Conservation (phyloP, 2,797 vertebrate genomes). For the Coregonus ussuriensis region DNA sequence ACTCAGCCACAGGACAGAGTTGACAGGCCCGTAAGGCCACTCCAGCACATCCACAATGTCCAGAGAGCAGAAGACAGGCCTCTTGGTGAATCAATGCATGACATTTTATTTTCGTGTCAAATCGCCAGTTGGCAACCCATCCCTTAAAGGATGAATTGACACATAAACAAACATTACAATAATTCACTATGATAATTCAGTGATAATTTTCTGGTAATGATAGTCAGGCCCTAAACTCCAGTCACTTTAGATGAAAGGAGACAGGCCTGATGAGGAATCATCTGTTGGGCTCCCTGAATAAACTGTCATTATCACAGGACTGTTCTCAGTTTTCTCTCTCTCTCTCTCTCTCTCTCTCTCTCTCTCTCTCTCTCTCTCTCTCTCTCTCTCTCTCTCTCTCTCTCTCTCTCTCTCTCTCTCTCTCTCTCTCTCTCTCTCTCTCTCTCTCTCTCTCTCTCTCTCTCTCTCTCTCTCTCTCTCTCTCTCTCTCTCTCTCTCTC, state of each 20-base stretch:
- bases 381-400: too few relatives aligned
- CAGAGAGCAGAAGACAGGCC: too few relatives aligned
- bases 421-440: not conserved
- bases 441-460: not conserved
- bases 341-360: not conserved
- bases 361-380: not conserved
- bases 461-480: not conserved
- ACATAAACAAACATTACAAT: too few relatives aligned
- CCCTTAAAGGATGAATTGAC: too few relatives aligned
- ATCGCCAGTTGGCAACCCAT: too few relatives aligned
- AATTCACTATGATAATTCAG: too few relatives aligned
- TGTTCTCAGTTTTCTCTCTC: not conserved
- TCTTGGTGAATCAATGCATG: too few relatives aligned
- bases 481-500: constrained; percentile 3
- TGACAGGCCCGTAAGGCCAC: not conserved
- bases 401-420: not conserved
- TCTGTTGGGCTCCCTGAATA: not conserved
- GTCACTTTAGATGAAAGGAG: not conserved
- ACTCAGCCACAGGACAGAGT: not conserved
- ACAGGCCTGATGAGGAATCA: too few relatives aligned
- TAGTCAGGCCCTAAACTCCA: not conserved
- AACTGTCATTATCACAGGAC: not conserved
- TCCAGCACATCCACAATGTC: not conserved
- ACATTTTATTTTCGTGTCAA: too few relatives aligned
- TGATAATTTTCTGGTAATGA: not conserved